These are phyloP conservation scores for Charina bottae DNA, from an alignment of 2,113 vertebrate species.

Conservation along the genomic window DNA sequence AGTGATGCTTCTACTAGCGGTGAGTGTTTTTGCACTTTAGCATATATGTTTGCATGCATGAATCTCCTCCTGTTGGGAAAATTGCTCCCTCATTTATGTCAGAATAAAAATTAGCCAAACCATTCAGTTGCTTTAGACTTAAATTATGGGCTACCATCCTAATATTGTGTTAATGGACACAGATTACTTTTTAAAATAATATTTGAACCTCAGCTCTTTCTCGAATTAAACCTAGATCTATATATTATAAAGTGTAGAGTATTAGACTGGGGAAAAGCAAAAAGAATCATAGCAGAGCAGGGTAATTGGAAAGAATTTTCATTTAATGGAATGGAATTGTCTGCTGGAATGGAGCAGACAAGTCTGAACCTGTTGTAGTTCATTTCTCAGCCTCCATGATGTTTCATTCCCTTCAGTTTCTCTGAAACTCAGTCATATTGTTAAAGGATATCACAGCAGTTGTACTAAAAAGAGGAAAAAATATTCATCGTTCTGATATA, in stretches of 20 bases:
- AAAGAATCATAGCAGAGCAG: neutral
- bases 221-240: neutral
- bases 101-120: constrained; percentile 30
- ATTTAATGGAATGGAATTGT: neutral
- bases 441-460: neutral
- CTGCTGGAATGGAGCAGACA: neutral
- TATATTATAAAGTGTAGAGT: neutral
- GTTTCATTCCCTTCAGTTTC: neutral
- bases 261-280: neutral
- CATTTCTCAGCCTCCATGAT: neutral
- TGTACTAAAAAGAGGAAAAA: neutral
- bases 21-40: constrained; percentile 67
- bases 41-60: constrained; percentile 11
- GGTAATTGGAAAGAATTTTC: neutral
- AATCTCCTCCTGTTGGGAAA: neutral
- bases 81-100: neutral
- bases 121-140: constrained; percentile 15
- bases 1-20: constrained; percentile 81
- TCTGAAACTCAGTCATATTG: neutral
- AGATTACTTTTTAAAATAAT: neutral
- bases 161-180: neutral
- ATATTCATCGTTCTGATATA: neutral
- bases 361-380: neutral
- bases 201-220: neutral
- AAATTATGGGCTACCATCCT: constrained; percentile 24